Evolutionary conservation across 2,797 vertebrate species (phyloP), one percentile per base, ranked within the genome.

Genomic region (Eleutherodactylus coqui): DNA sequence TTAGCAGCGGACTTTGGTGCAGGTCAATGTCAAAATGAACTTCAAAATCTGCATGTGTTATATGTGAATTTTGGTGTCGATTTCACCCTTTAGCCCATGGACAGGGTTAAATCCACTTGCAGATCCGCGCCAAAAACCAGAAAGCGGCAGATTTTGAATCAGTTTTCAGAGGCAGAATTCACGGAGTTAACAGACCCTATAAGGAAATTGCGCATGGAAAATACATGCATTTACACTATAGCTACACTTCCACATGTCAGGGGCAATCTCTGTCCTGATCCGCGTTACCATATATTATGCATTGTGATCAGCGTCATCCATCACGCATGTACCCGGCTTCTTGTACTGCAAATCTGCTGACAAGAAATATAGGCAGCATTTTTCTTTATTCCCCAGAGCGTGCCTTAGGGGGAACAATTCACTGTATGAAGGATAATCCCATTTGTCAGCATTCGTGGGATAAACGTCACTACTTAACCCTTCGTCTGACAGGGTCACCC

Each of bases 401-500:
- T 4, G 60, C 83, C 64, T 43, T 36, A 79, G 83, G 75, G 83
- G 62, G n/a, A 79, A 73, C 75, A 16, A 51, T 62, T 84, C 75
- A 78, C 32, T 67, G 58, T 55, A 78, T 78, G 45, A 77, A 78
- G 58, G 29, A 76, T 84, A 67, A 76, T 47, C 43, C 47, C 45
- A 79, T 67, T 79, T 55, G 78, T 86, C 76, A 86, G 67, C 53
- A 16, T 51, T 75, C 43, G 27, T 14, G 60, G 69, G 27, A 55
- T 69, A 85, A 53, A 34, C 5, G 67, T 51, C 77, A 60, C 78
- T 81, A 36, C 19, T 80, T 86, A 86, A 86, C 78, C 78, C 78
- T 64, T 41, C 72, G 24, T 21, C 36, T 58, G 36, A 27, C 64
- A 79, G n/a, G 64, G 58, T 45, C 60, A 11, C 45, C 16, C 9